Evolutionary conservation across 2,888 invertebrate species (phyloP).

Genomic region (Pristionchus maxplancki): DNA sequence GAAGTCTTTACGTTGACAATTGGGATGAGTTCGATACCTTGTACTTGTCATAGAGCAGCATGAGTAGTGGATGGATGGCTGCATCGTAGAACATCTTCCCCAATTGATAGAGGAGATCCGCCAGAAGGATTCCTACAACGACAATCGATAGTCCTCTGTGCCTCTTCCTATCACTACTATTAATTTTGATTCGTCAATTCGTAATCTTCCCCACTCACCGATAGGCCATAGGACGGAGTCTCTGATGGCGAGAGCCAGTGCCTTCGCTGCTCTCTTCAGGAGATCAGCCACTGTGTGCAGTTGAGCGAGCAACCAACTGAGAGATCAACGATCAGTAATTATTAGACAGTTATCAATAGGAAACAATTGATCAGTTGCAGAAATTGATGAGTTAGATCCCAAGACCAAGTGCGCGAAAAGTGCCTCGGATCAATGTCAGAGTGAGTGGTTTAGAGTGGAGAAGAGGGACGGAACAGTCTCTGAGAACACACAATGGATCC

Average conservation of each 20-base stretch:
- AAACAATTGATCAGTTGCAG: neutral
- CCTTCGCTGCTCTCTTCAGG: conserved; percentile 16
- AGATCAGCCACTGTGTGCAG: conserved; percentile 20
- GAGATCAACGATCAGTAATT: neutral
- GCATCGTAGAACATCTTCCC: conserved; percentile 55
- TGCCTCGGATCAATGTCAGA: conserved; percentile 10
- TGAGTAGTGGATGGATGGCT: conserved; percentile 56
- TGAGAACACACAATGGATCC: conserved; percentile 13
- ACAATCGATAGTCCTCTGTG: too few species aligned
- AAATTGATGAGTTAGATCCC: neutral
- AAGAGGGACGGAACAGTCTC: neutral
- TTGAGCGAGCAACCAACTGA: conserved; percentile 46
- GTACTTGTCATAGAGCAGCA: conserved; percentile 58
- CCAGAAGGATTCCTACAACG: conserved; percentile 52
- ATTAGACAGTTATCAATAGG: neutral
- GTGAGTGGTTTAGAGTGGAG: neutral
- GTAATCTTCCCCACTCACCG: too few species aligned
- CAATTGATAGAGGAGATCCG: conserved; percentile 54
- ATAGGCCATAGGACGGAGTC: conserved; percentile 72
- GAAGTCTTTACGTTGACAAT: too few species aligned
- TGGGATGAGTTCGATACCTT: conserved; percentile 51
- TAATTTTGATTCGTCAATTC: too few species aligned
- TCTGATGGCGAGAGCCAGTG: conserved; percentile 55
- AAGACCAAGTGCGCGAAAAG: neutral
- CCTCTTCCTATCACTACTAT: neutral